Base-by-base conservation (phyloP, 2,797 vertebrate species). In the Amniataba percoides region DNA sequence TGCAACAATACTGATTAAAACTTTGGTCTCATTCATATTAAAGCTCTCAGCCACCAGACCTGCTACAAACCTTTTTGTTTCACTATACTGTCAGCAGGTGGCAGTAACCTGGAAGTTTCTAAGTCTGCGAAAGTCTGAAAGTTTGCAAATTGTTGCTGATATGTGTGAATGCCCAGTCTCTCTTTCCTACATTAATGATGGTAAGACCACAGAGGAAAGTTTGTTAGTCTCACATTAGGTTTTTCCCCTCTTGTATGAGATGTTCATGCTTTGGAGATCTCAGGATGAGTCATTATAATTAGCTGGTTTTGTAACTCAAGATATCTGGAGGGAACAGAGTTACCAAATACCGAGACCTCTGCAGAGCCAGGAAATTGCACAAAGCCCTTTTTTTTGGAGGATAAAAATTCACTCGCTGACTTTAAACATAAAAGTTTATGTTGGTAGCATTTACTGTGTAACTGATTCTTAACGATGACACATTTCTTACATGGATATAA, bases 301-400 rank as follows among this genome's bases (percentile, higher is more conserved):
- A 45, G 57, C 55, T 14, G n/a, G 40, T 77, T 79, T 70, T 59
- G 61, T 65, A 78, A 86, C 74, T 13, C 5, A 27, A 55, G n/a
- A 63, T 21, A 53, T 69, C 16, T 40, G 7, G 18, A 67, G 25
- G 39, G 34, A 68, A 56, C 40, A 59, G 19, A 34, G 39, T 71
- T 31, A 74, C 40, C 43, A 45, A 43, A 64, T 42, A 25, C 49
- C 11, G 25, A 57, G 39, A 34, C 60, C 4, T 58, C 13, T 71
- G 34, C 31, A 18, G 23, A 69, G 31, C 34, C 23, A 60, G 16
- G 31, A 13, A 42, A 39, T 52, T 13, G 27, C 36, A 34, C 25
- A 39, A 62, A 52, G 7, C 1, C 6, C 19, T 39, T 34, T n/a
- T 34, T 45, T 46, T 3, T 2, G 21, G 8, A 40, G 48, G 23